Conservation (phyloP, 1,140 invertebrate genomes). For the Wasmannia auropunctata region DNA sequence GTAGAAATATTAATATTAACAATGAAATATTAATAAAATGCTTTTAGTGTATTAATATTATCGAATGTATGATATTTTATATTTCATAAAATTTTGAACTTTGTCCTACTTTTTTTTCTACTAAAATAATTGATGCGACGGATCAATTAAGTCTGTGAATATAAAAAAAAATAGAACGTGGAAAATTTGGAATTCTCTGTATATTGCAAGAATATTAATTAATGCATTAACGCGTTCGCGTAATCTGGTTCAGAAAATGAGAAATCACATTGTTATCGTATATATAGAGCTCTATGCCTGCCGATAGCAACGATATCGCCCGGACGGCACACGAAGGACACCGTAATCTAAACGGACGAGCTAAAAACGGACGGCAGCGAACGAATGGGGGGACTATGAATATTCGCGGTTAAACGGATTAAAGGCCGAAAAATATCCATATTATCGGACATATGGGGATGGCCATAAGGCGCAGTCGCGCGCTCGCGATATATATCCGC, state of each 20-base stretch:
- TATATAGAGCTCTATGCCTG: neutral
- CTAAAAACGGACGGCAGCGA: slow-evolving; percentile 10
- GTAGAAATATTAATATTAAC: neutral
- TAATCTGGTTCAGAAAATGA: neutral
- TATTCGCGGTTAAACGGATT: slow-evolving; percentile 51
- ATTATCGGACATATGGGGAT: slow-evolving; percentile 41
- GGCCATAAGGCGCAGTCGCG: slow-evolving; percentile 24
- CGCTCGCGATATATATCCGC: slow-evolving; percentile 35
- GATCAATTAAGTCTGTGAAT: neutral
- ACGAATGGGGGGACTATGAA: neutral
- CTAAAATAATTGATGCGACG: neutral
- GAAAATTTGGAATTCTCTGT: neutral
- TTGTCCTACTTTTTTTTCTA: neutral
- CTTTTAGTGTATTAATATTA: neutral
- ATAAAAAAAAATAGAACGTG: neutral
- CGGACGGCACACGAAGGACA: neutral
- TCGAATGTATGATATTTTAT: neutral
- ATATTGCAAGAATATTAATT: neutral
- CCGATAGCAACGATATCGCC: slow-evolving; percentile 1
- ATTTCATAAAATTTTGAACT: neutral
- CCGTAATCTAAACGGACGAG: slow-evolving; percentile 44
- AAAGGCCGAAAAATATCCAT: slow-evolving; percentile 53
- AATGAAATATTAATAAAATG: neutral
- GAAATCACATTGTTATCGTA: slow-evolving; percentile 21
- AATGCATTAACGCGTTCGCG: neutral